Conservation (phyloP, 1,140 invertebrate species). For the Zaprionus ornatus region DNA sequence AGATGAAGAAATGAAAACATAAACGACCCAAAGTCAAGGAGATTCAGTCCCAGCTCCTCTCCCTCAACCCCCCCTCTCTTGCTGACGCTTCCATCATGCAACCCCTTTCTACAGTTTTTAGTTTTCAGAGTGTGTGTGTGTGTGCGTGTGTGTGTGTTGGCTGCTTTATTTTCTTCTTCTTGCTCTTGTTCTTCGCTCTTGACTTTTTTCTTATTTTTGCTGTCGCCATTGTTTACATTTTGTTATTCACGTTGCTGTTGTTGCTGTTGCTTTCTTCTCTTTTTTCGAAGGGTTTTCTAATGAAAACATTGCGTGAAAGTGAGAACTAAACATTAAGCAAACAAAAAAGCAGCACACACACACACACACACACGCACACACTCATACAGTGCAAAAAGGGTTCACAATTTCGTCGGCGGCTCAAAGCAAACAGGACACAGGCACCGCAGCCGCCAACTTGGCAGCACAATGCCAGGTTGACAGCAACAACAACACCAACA, state of each 20-base stretch:
- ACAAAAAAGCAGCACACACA: constrained; percentile 59
- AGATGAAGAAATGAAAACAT: constrained; percentile 66
- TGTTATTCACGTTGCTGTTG: constrained; percentile 23
- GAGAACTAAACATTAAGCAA: constrained; percentile 79
- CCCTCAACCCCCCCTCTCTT: background rate
- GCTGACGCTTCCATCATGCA: background rate
- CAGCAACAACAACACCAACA: constrained; percentile 16
- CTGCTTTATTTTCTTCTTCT: constrained; percentile 23
- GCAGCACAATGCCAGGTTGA: constrained; percentile 23
- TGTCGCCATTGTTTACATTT: constrained; percentile 31
- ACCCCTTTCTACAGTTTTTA: background rate
- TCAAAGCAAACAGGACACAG: constrained; percentile 63
- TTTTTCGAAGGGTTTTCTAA: constrained; percentile 53
- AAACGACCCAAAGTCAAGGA: constrained; percentile 66
- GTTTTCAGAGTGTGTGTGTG: background rate
- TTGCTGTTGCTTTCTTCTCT: constrained; percentile 11
- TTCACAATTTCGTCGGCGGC: constrained; percentile 55
- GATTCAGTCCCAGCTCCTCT: background rate
- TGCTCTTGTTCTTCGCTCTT: constrained; percentile 12
- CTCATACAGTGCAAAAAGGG: constrained; percentile 53
- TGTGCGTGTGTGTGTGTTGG: constrained; percentile 10
- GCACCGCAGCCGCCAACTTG: constrained; percentile 50
- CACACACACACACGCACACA: constrained; percentile 19
- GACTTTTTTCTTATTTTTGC: constrained; percentile 43
- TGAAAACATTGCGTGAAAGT: constrained; percentile 81